Evolutionary conservation across 1,140 invertebrate genomes (phyloP).

Genomic region (Nebria ingens): DNA sequence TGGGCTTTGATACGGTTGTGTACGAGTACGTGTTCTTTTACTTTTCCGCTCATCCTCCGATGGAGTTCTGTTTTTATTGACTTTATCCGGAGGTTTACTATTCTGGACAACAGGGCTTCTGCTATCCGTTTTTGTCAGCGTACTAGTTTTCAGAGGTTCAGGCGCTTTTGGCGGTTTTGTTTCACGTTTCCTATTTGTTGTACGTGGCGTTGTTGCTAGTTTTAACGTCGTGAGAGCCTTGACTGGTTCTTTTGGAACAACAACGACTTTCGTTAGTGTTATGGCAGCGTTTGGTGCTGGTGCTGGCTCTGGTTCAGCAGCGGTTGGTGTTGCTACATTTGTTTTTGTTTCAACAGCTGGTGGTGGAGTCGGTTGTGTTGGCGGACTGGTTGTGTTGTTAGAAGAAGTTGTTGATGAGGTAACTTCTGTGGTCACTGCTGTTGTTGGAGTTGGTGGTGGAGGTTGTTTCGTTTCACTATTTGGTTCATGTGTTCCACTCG

Average conservation of each 20-base stretch:
- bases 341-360: background rate
- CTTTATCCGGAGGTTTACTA: constrained; percentile 25
- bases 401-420: background rate
- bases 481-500: background rate
- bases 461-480: background rate
- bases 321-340: background rate
- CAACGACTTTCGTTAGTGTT: constrained; percentile 3
- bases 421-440: background rate
- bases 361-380: constrained; percentile 19
- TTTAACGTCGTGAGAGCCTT: constrained; percentile 37
- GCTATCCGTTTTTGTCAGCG: constrained; percentile 29
- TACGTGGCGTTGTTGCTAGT: constrained; percentile 39
- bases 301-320: background rate
- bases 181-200: constrained; percentile 34
- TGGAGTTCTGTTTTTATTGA: constrained; percentile 16
- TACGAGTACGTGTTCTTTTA: constrained; percentile 26
- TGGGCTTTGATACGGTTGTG: constrained; percentile 70
- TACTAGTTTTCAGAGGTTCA: constrained; percentile 27
- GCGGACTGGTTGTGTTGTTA: constrained; percentile 26
- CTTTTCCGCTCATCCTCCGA: constrained; percentile 18
- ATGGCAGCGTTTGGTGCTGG: background rate
- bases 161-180: constrained; percentile 7
- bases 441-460: background rate
- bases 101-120: constrained; percentile 29
- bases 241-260: constrained; percentile 17